Evolutionary conservation across 2,113 vertebrate species (phyloP).

Genomic region (Sinocyclocheilus rhinocerous): DNA sequence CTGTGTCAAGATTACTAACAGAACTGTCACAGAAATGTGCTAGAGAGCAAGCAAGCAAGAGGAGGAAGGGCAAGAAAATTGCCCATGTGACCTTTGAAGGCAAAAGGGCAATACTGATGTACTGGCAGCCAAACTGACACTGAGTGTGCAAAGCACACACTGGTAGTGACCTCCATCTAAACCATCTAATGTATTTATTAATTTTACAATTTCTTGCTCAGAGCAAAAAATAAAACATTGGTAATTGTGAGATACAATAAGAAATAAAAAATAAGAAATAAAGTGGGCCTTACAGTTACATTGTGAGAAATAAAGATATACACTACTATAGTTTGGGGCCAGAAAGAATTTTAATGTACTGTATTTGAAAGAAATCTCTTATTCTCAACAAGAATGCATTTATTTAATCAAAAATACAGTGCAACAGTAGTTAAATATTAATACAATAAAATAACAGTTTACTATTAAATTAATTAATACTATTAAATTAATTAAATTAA

Average conservation of each 20-base stretch:
- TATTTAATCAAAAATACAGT: too few relatives aligned
- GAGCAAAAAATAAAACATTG: background rate
- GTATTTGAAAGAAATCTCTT: too few relatives aligned
- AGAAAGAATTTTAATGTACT: too few relatives aligned
- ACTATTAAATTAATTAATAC: too few relatives aligned
- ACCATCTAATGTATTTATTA: background rate
- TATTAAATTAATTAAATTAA: too few relatives aligned
- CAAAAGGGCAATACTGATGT: constrained; percentile 7
- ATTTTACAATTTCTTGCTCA: background rate
- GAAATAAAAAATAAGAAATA: background rate
- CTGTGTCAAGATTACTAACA: constrained; percentile 50
- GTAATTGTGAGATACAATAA: background rate
- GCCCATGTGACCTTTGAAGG: background rate
- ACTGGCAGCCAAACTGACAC: background rate
- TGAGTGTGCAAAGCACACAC: too few relatives aligned
- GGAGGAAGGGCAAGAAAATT: background rate
- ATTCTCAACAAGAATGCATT: too few relatives aligned
- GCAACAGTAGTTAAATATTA: too few relatives aligned
- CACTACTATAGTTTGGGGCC: too few relatives aligned
- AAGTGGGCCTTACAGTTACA: background rate
- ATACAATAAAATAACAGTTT: too few relatives aligned
- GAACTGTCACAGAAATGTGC: constrained; percentile 52
- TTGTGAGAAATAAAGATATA: background rate
- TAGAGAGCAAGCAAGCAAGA: background rate
- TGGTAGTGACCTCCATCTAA: background rate